Evolutionary conservation across 2,888 invertebrate species (phyloP), one percentile per base, ranked within the genome.

Genomic region (Pyrochroa serraticornis): DNA sequence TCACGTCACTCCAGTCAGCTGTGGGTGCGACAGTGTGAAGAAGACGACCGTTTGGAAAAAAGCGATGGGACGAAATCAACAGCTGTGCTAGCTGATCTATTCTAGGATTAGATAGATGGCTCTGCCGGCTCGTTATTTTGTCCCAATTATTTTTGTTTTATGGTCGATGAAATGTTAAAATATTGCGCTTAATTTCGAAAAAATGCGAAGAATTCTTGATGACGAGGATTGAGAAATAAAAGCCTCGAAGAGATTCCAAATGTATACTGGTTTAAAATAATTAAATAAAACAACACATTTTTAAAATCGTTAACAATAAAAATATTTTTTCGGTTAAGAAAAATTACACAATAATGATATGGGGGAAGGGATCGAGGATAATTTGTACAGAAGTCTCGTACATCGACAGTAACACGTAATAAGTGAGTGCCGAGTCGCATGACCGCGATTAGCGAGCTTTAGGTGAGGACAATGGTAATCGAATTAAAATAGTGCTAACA

Each of bases 141-240:
- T 75, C 71, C 74, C 71, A 76, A 75, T 76, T 76, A 76, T 76
- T 76, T 76, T 73, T 75, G 71, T 74, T 75, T 77, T 74, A 74
- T 73, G 72, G 71, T 64, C 70, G 74, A 72, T 70, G 71, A 76
- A 74, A 74, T 69, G 67, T 70, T 73, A 67, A 75, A 71, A 71
- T 73, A 73, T 71, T 60, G 59, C 66, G 60, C 60, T 66, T 67
- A 65, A 68, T 70, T 69, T 70, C 33, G 38, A 41, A 52, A 58
- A 58, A 56, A 64, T 62, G 45, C 56, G 42, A 59, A 60, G 45
- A 58, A 62, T 58, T 58, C 52, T n/a, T n/a, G n/a, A n/a, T n/a
- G 36, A 31, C 14, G 10, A 7, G 6, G 36, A 31, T 9, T 31
- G 5, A 33, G 36, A 13, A 44, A 44, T 46, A 14, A 46, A 37